Percentiles rank a stretch among this genome's conserved stretches.
phyloP scores from a whole-genome alignment of 1,140 invertebrate species.

The Dendrolimus punctatus region DNA sequence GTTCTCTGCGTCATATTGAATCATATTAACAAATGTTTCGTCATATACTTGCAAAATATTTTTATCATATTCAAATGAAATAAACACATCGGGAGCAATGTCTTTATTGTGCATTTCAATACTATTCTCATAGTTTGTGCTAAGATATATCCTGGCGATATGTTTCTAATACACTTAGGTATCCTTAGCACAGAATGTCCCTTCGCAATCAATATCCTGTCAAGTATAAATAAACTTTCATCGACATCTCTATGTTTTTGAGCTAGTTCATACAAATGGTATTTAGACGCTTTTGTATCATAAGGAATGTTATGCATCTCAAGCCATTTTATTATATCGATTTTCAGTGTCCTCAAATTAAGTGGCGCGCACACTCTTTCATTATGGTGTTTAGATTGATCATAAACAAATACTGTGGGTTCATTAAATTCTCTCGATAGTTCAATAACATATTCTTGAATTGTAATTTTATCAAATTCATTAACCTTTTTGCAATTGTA shows the following conservation, averaged over 20 bases:
- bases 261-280: constrained; percentile 18
- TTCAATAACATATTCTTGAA: constrained; percentile 15
- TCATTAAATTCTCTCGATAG: constrained; percentile 7
- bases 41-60: too few species aligned
- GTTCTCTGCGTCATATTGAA: neutral
- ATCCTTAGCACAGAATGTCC: constrained; percentile 20
- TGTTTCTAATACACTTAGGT: constrained; percentile 20
- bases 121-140: neutral
- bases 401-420: constrained; percentile 22
- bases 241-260: constrained; percentile 21
- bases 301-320: constrained; percentile 19
- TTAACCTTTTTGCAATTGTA: neutral
- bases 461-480: constrained; percentile 6
- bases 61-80: too few species aligned
- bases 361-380: constrained; percentile 8
- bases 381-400: constrained; percentile 16
- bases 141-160: constrained; percentile 12
- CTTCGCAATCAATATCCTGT: constrained; percentile 15
- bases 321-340: constrained; percentile 29
- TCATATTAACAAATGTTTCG: too few species aligned
- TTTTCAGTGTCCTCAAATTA: constrained; percentile 19
- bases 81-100: neutral
- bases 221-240: constrained; percentile 18
- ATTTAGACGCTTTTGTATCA: constrained; percentile 20
- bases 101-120: neutral